Evolutionary conservation across 2,797 vertebrate species (phyloP).

Genomic region (Sebastes steindachneri): DNA sequence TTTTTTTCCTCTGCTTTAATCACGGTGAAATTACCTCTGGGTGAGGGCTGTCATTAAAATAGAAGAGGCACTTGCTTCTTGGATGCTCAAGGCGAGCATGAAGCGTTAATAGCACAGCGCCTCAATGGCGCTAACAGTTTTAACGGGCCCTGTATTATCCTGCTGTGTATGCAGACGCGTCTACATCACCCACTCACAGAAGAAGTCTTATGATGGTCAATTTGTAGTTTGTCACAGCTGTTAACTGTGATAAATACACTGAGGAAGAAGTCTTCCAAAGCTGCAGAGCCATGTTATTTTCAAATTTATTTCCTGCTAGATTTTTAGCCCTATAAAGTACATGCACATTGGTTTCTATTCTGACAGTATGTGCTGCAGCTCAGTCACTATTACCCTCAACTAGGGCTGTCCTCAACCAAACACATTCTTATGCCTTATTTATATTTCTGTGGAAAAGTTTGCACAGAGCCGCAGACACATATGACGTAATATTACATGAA

Average conservation of each 20-base stretch:
- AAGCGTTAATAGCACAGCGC: slow-evolving; percentile 89
- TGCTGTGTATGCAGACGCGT: slow-evolving; percentile 38
- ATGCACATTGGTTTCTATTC: neutral
- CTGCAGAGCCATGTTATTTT: slow-evolving; percentile 9
- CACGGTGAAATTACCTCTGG: slow-evolving; percentile 95
- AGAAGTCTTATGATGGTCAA: slow-evolving; percentile 39
- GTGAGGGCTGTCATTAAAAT: slow-evolving; percentile 97
- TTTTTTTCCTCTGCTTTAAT: slow-evolving; percentile 85
- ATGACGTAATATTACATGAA: too few species aligned
- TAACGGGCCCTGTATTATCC: slow-evolving; percentile 62
- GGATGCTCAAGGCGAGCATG: slow-evolving; percentile 84
- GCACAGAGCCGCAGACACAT: too few species aligned
- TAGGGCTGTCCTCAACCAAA: neutral
- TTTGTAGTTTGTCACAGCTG: slow-evolving; percentile 40
- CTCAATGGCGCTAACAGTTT: slow-evolving; percentile 50
- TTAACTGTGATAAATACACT: slow-evolving; percentile 39
- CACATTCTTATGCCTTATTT: accelerated
- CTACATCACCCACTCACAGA: slow-evolving; percentile 20
- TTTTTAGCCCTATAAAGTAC: neutral
- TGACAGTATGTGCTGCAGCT: neutral
- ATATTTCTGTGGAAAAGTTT: too few species aligned
- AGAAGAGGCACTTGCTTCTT: slow-evolving; percentile 94
- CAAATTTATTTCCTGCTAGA: neutral
- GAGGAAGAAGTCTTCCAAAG: neutral
- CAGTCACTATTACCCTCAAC: too few species aligned